Evolutionary conservation across 2,888 invertebrate species (phyloP).

Genomic region (Clitarchus hookeri): DNA sequence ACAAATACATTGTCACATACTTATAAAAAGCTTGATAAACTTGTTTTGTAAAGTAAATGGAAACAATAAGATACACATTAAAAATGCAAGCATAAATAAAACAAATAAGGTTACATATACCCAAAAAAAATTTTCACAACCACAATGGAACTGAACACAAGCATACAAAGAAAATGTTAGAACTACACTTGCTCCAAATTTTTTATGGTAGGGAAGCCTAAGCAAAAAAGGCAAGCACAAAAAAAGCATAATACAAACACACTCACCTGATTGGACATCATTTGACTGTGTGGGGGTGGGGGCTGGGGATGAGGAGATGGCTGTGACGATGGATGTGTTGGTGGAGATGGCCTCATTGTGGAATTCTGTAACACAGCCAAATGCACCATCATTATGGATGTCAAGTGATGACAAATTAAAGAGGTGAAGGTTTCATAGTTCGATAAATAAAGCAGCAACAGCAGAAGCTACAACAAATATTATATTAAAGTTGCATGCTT

Average conservation of each 20-base stretch:
- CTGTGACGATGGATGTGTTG: conserved; percentile 77
- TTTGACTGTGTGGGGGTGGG: conserved; percentile 80
- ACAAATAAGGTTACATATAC: too few relatives aligned
- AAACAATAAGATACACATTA: too few relatives aligned
- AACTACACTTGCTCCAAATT: too few relatives aligned
- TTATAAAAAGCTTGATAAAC: too few relatives aligned
- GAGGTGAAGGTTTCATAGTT: neutral
- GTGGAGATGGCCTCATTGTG: conserved; percentile 58
- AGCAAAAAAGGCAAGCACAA: neutral
- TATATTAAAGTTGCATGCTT: neutral
- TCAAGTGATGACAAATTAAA: neutral
- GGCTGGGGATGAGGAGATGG: conserved; percentile 82
- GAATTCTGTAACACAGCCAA: conserved; percentile 52
- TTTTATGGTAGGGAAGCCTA: too few relatives aligned
- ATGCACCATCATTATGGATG: conserved; percentile 23
- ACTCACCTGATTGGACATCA: conserved; percentile 76
- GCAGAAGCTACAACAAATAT: neutral
- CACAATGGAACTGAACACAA: too few relatives aligned
- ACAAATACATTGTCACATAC: too few relatives aligned
- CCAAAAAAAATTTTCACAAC: too few relatives aligned
- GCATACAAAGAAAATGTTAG: too few relatives aligned
- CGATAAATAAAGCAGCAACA: neutral
- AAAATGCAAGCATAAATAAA: too few relatives aligned
- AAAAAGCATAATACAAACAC: conserved; percentile 45
- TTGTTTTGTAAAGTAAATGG: too few relatives aligned